phyloP scores from a whole-genome alignment of 1,140 invertebrate species.

The Ostrea denselamellosa region DNA sequence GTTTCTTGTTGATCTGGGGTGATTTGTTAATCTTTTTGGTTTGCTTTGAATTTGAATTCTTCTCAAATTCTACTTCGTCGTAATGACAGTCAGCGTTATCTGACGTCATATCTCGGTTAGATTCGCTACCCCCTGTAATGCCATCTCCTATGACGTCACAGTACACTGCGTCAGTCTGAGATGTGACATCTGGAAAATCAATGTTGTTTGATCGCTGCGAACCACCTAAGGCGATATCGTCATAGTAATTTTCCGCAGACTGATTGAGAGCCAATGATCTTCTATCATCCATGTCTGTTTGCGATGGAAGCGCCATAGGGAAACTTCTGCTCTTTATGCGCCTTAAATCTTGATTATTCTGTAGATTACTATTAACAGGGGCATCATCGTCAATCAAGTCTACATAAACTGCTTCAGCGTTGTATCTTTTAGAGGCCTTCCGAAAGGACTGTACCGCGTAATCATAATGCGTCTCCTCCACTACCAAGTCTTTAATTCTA shows the following conservation, averaged over 20 bases:
- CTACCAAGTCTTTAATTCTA: not conserved
- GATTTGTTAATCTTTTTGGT: not conserved
- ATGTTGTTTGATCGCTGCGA: not conserved
- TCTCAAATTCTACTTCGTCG: not conserved
- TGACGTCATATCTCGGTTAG: not conserved
- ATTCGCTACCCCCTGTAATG: not conserved
- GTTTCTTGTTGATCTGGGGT: not conserved
- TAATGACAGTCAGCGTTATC: not conserved
- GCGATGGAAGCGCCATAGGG: not conserved
- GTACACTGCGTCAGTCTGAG: not conserved
- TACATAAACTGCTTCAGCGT: not conserved
- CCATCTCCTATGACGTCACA: slow-evolving; percentile 4
- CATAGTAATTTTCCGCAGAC: not conserved
- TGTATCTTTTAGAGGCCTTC: not conserved
- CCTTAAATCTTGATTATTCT: not conserved
- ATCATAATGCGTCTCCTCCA: not conserved
- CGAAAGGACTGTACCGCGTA: not conserved
- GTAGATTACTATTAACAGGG: not conserved
- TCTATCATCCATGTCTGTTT: not conserved
- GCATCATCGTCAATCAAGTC: not conserved
- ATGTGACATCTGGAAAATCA: not conserved
- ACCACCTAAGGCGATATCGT: not conserved
- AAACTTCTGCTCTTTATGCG: not conserved
- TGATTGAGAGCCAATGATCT: not conserved
- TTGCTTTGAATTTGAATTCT: not conserved